Base-by-base conservation (phyloP, 2,113 vertebrate species). In the Etheostoma cragini region DNA sequence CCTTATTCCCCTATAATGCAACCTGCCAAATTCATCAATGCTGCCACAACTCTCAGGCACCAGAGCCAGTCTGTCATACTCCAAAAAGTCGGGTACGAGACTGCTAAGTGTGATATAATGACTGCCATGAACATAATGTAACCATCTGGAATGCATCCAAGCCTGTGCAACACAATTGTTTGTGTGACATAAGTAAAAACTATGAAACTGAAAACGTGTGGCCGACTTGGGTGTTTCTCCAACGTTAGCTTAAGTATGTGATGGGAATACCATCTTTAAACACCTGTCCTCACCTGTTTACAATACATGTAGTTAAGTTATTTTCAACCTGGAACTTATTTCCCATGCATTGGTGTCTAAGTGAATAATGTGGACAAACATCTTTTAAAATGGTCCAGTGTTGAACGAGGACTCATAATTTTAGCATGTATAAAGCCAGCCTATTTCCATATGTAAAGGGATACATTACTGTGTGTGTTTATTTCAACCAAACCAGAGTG, bases 21-120 rank as follows among this genome's bases (percentile, higher is more conserved):
- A 54, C 16, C 26, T 1, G 19, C 24, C 57, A 63, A 60, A 82
- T 53, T 53, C n/a, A 68, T 58, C 60, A 72, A 30, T 4, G 19
- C 60, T 66, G 63, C 58, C 21, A 76, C 56, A 73, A 58, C 42
- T n/a, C 58, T 49, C 67, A 47, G 49, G 13, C 70, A 76, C 61
- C 66, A 69, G 35, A 46, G 57, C 60, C 61, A 60, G 60, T 79
- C 76, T 76, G 67, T 87, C 71, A 62, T 24, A 66, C 19, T 61
- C 35, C 26, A 10, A 22, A 13, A 52, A 53, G 26, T 8, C 50
- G 62, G 35, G 5, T 42, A 16, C 33, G n/a, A 50, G 21, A 33
- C 60, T 16, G 42, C 65, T 22, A 19, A 21, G 42, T 67, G 46
- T 49, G 65, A 70, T 53, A 50, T 56, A 66, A 45, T 14, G 14